phyloP scores from a whole-genome alignment of 2,113 vertebrate genomes.

The Apodemus speciosus region DNA sequence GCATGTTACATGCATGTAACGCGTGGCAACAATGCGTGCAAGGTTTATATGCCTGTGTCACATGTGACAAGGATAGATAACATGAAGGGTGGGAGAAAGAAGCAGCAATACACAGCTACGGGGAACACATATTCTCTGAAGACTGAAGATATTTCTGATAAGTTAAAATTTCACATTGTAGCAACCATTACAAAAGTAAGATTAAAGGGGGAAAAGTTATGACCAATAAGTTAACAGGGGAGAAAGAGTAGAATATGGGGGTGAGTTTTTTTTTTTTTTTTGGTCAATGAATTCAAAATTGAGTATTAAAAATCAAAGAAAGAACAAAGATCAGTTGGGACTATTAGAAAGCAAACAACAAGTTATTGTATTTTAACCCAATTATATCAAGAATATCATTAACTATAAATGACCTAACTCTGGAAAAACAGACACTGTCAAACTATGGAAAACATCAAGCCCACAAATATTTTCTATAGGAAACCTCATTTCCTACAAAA shows the following conservation, averaged over 20 bases:
- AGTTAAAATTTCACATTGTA: neutral
- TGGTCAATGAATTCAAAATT: neutral
- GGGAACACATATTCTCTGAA: neutral
- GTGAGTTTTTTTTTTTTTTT: neutral
- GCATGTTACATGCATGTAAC: neutral
- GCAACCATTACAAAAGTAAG: neutral
- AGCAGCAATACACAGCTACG: neutral
- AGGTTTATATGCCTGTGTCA: neutral
- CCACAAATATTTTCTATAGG: neutral
- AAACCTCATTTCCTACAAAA: neutral
- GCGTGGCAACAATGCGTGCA: neutral
- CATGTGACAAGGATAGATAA: neutral
- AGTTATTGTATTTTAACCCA: neutral
- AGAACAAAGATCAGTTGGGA: neutral
- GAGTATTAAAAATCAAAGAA: neutral
- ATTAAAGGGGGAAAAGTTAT: neutral
- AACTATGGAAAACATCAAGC: neutral
- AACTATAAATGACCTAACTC: conserved; percentile 13
- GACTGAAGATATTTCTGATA: neutral
- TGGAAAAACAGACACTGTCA: neutral
- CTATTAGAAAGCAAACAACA: conserved; percentile 12
- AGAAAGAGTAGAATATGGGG: neutral
- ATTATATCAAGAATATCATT: neutral
- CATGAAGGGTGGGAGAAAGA: neutral
- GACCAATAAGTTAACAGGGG: neutral